Evolutionary conservation across 92 coral and sea anemone species (phyloP), one percentile per base, ranked within the genome.

Genomic region (Epizoanthus scotinus): DNA sequence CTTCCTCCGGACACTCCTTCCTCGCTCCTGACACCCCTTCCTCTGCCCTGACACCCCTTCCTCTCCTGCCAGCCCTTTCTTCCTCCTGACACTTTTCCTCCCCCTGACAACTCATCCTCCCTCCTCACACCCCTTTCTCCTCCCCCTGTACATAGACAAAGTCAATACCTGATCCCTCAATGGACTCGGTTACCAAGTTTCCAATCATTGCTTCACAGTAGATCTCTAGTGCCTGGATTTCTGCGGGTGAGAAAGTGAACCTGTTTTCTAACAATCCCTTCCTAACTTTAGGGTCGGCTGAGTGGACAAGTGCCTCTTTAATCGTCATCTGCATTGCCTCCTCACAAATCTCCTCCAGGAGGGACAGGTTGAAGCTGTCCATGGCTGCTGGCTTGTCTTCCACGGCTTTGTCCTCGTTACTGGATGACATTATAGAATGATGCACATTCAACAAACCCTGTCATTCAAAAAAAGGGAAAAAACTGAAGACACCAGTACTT

Each of bases 261-360:
- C 87, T 86, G 8, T 92, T 94, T 20, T 89, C 86, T 6, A 87
- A 36, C 36, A 92, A 82, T 15, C 91, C 92, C 22, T 89, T 91
- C 52, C 94, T 78, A 19, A 92, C 94, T 20, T 88, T 87, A 13
- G 97, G 97, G 55, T 92, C 89, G 27, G 88, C 75, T 12, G 97
- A 92, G 61, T 81, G 91, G 34, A 92, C 79, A 26, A 92, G 83
- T 1, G 97, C 97, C 73, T 92, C 97, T 31, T 90, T 92, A 38
- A 92, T 92, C 10, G 97, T 92, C 97, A 92, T 92, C 72, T 84
- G 87, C 52, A 93, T 91, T 9, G 97, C 97, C 80, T 92, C 97
- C 75, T 90, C 97, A 59, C 97, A 92, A 26, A 92, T 90, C 72
- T 90, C 90, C 59, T 92, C 93, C 24, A 92, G 52, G 29, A 88